A percentile compares a stretch with the other conserved stretches of the same genome.
phyloP scores from a whole-genome alignment of 2,113 vertebrate species.

The cat (Felis catus) region F.catus_Fca126_mat1.0 CM031412.1:8714001-8714500 shows the following conservation, averaged over 20 bases:
- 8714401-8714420: neutral
- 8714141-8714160: conserved; percentile 14
- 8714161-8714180: neutral
- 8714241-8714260: neutral
- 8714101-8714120: neutral
- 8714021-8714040: neutral
- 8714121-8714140: neutral
- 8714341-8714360: neutral
- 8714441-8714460: neutral
- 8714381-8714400: neutral
- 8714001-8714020: neutral
- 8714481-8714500: neutral
- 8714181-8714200: neutral
- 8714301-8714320: neutral
- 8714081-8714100: neutral
- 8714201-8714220: neutral
- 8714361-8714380: neutral
- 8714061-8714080: neutral
- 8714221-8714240: neutral
- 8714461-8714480: neutral
- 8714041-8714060: neutral
- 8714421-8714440: neutral
- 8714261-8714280: neutral
- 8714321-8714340: neutral
- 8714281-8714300: neutral